Base-by-base conservation (phyloP, 2,113 vertebrate species). In the Onychorhynchus coronatus region DNA sequence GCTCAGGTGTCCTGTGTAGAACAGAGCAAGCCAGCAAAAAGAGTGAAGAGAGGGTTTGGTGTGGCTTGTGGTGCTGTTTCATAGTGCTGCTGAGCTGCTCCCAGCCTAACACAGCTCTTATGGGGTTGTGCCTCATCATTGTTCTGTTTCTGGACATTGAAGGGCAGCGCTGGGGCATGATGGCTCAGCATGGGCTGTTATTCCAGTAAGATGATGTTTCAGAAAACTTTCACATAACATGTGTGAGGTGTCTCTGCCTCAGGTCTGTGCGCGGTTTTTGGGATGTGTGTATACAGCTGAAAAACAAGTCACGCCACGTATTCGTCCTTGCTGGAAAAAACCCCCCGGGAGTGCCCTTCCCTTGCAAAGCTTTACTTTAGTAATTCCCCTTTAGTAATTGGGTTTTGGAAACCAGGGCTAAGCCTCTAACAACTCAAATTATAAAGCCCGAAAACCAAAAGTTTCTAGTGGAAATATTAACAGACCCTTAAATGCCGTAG, bases 61-160 rank as follows among this genome's bases (percentile, higher is more conserved):
- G 89, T 66, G 41, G 44, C 24, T 74, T 37, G 19, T 68, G 21
- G 30, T n/a, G 15, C 9, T 3, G 2, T 39, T 70, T 65, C 2
- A 0, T 5, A 6, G 3, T 16, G 56, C 8, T 3, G 16, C 28
- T 25, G 52, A 6, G 39, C 7, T 52, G n/a, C 25, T 63, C 5
- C 35, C 4, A 39, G 41, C 19, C 58, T 72, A 2, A 3, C 13
- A 0, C 0, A 16, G 25, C 56, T 10, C 47, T 6, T 2, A 2
- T 8, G 6, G 25, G 9, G 25, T 13, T n/a, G 27, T 35, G 44
- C 37, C 42, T 65, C 11, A 3, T 81, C 25, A 0, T 22, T 24
- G 0, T 2, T 16, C 20, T 28, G 1, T 44, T 58, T 17, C 33
- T 42, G 53, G 14, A 6, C 1, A 0, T 22, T 1, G 0, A 7